Evolutionary conservation across 2,888 invertebrate species (phyloP), one percentile per base, ranked within the genome.

Genomic region (Eilema depressum): DNA sequence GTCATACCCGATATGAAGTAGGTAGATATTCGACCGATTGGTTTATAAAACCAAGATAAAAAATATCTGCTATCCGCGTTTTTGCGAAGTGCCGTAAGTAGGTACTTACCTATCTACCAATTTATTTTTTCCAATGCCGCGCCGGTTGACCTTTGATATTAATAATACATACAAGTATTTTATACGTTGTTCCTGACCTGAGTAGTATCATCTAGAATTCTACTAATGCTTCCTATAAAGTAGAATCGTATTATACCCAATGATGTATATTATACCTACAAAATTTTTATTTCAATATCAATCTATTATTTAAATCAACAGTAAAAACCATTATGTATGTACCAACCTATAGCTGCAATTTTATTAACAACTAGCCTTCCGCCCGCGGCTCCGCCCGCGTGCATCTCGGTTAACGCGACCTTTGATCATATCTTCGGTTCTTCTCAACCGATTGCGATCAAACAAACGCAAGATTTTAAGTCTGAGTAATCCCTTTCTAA

Each of bases 1-100:
- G 78, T 85, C 83, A 80, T 81, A 82, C 73, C 72, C 79, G 79
- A 84, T 82, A 80, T 75, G 72, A 17, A 25, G 57, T 59, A 28
- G 17, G 26, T 79, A 28, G 17, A 17, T 79, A 78, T 74, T 77
- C 75, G 74, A 77, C 53, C 78, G 77, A 85, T 83, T 76, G 75
- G 76, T 78, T 79, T 75, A 78, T 68, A 37, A n/a, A 75, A 75
- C 26, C 63, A 64, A 69, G 74, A 74, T 69, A 78, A 76, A 83
- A 82, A 83, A 78, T 69, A 79, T 47, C 60, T 63, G 68, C 53
- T 11, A 61, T 57, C 20, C 30, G 37, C 12, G 68, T 67, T 70
- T 41, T 65, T 37, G 47, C 63, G 33, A 25, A 65, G 69, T 67
- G 67, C 64, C 57, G 69, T 63, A n/a, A n/a, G n/a, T n/a, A n/a